Evolutionary conservation across 1,140 invertebrate genomes (phyloP).

Genomic region (Heliconius hewitsoni): DNA sequence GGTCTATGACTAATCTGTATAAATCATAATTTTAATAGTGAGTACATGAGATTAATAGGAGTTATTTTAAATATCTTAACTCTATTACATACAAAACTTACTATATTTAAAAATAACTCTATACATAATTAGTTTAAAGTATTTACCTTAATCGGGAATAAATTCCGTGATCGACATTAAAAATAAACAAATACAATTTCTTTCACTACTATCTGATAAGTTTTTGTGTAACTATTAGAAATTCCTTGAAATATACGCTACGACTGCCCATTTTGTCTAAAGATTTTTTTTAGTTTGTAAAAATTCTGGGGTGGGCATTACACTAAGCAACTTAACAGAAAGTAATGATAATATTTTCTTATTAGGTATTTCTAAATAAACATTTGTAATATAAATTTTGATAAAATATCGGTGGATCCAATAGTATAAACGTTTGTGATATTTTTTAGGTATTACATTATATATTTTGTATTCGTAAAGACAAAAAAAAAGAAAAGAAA

Average conservation of each 20-base stretch:
- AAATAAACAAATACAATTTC: not conserved
- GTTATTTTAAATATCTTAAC: not conserved
- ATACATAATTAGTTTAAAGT: not conserved
- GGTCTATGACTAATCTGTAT: not conserved
- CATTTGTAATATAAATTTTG: not conserved
- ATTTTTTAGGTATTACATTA: not conserved
- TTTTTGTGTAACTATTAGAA: not conserved
- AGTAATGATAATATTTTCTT: not conserved
- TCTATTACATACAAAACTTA: not conserved
- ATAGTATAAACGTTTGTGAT: not conserved
- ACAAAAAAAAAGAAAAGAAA: not conserved
- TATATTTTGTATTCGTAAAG: not conserved
- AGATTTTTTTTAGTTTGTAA: too few species aligned
- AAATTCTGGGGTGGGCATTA: too few species aligned
- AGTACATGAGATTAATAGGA: constrained; percentile 27
- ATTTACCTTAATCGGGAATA: not conserved
- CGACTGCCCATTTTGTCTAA: too few species aligned
- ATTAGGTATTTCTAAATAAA: not conserved
- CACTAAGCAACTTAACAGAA: not conserved
- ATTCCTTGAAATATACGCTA: too few species aligned
- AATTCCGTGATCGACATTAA: not conserved
- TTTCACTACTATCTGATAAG: not conserved
- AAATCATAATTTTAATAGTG: constrained; percentile 14
- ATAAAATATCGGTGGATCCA: constrained; percentile 27
- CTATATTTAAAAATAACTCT: too few species aligned